Base-by-base conservation (phyloP, 2,797 vertebrate species). In the Botia kubotai region DNA sequence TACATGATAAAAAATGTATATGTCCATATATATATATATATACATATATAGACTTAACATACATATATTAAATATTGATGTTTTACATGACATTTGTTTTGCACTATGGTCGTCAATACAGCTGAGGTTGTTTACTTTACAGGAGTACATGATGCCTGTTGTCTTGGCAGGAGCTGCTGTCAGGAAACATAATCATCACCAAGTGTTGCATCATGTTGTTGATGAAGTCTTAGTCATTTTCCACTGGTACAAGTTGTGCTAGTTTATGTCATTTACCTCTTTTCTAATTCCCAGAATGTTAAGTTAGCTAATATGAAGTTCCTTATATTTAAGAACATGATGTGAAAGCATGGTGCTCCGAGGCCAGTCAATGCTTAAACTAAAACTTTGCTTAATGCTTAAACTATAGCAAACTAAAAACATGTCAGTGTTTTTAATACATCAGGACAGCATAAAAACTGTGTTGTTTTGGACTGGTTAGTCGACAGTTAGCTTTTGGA, bases 161-260 rank as follows among this genome's bases (percentile, higher is more conserved):
- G 21, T 23, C 72, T 74, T 74, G 39, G 19, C 13, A 46, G 36
- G 19, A 48, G 57, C 17, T 60, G 36, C 7, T 43, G 19, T 46
- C 13, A 13, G 19, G 21, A 13, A 46, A 46, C 14, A 19, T 36
- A 58, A 46, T 39, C 13, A 16, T 58, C 71, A 2, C 16, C 14
- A 60, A 60, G 36, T 60, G 21, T 60, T 74, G 57, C 72, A 74
- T 73, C 71, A 58, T 46, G 16, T 43, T 71, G 5, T 26, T 43
- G 13, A 46, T 72, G 21, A 43, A 16, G 33, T 60, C 13, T 19
- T 23, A 23, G 7, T 58, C 10, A 62, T 17, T 53, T 62, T 46
- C 39, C 39, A 26, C 14, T 57, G 14, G 12, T 57, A 3, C n/a
- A 0, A 73, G 53, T 55, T 8, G 14, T 58, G 6, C 36, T 58